A percentile compares a stretch with the other conserved stretches of the same genome.
Evolutionary conservation across 2,888 invertebrate genomes (phyloP).

Genomic region (Micoletzkya japonica): DNA sequence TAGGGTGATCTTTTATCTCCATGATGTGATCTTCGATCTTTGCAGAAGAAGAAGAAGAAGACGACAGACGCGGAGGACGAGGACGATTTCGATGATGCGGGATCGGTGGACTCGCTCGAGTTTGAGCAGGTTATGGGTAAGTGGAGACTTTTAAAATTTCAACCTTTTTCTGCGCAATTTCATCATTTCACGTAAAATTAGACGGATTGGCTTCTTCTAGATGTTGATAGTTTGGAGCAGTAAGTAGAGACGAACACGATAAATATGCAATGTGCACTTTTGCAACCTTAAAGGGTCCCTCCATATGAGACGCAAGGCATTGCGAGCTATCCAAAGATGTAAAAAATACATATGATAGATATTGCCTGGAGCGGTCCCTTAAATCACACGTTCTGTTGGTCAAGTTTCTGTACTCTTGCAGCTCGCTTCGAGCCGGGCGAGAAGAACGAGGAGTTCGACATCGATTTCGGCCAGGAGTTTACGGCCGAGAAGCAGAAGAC

Average conservation of each 20-base stretch:
- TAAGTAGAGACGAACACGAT: neutral
- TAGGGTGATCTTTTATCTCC: neutral
- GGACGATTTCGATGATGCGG: conserved; percentile 73
- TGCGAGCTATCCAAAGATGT: no score
- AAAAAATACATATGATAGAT: no score
- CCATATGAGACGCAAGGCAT: no score
- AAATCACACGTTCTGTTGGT: neutral
- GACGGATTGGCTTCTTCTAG: neutral
- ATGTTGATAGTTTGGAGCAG: neutral
- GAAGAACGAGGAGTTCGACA: conserved; percentile 68
- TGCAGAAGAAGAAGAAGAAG: conserved; percentile 30
- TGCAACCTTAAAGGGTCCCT: neutral
- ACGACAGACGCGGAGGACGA: no score
- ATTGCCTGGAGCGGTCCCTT: neutral
- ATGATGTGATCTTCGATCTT: neutral
- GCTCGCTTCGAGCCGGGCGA: conserved; percentile 67
- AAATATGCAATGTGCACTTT: neutral
- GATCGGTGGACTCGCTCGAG: conserved; percentile 79
- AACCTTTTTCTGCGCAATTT: no score
- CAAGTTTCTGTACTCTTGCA: conserved; percentile 29
- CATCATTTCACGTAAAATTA: no score
- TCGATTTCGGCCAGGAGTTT: conserved; percentile 72
- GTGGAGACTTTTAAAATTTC: no score
- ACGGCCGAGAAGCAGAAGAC: conserved; percentile 54
- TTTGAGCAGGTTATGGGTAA: conserved; percentile 74